Base-by-base conservation (phyloP, 2,888 invertebrate species). In the Tuberolachnus salignus region DNA sequence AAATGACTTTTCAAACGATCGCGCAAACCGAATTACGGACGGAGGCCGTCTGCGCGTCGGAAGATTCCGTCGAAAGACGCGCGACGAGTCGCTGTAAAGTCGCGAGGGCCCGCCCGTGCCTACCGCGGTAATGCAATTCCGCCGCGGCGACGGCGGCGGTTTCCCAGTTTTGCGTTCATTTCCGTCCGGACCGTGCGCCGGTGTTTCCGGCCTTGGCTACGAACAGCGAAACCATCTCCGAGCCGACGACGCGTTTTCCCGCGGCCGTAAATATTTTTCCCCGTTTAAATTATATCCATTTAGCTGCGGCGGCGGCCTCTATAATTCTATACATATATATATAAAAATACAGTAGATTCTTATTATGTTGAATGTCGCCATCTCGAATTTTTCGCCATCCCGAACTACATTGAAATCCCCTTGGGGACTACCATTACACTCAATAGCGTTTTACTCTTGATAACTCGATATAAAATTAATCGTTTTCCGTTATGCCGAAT, bases 1-100 rank as follows among this genome's bases (percentile, higher is more conserved):
- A 59, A 78, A 78, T 67, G 75, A 78, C 75, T 78, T 78, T 78
- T 67, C 57, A n/a, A 75, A 61, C 49, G 34, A 51, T 42, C 61
- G 34, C 14, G 49, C 59, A 78, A 78, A 78, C 67, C 59, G 57
- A 78, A 78, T 78, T 78, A 78, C 26, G 53, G 34, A 49, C 55
- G 6, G 13, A 9, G 6, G n/a, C 10, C 26, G 26, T 51, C 49
- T n/a, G 42, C 19, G 34, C 42, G 57, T 55, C 11, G 26, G 14
- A 67, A 75, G 51, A 74, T 34, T 61, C 51, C 42, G 59, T 49
- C 19, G n/a, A 46, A 75, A 67, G 66, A 19, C 61, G n/a, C 21
- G 19, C 11, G 16, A 14, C 61, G 19, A 3, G 3, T 21, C 49
- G 42, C 10, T 21, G n/a, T 10, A 34, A 34, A 4, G 34, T 34